Evolutionary conservation across 2,888 invertebrate genomes (phyloP).

Genomic region (Nomada goodeniana): DNA sequence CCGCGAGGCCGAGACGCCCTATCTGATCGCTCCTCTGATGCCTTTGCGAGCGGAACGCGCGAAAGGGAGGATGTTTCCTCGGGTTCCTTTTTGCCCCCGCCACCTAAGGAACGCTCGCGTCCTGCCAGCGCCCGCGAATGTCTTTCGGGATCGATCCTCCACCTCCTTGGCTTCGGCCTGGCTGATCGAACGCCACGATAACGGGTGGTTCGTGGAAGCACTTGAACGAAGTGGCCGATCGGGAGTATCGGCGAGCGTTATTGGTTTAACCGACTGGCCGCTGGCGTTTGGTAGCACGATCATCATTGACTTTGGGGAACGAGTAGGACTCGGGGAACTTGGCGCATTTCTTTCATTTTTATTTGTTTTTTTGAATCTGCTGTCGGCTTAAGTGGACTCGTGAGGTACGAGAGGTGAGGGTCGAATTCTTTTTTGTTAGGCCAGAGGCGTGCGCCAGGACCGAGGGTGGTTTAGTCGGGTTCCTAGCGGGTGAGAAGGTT

Average conservation of each 20-base stretch:
- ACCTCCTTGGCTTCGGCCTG: background rate
- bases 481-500: no score
- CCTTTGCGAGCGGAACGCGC: slow-evolving; percentile 69
- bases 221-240: slow-evolving; percentile 20
- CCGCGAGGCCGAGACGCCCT: slow-evolving; percentile 77
- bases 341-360: no score
- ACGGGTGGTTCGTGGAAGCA: slow-evolving; percentile 47
- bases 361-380: background rate
- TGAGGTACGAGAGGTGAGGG: background rate
- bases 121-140: slow-evolving; percentile 15
- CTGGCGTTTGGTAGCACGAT: background rate
- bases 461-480: no score
- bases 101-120: slow-evolving; percentile 15
- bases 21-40: slow-evolving; percentile 78
- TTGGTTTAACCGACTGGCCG: slow-evolving; percentile 29
- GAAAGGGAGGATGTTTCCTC: slow-evolving; percentile 63
- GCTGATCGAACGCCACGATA: slow-evolving; percentile 61
- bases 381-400: background rate
- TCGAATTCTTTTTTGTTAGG: no score
- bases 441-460: no score
- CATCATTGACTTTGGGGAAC: background rate
- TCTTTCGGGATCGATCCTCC: slow-evolving; percentile 60
- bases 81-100: slow-evolving; percentile 54
- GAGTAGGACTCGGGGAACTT: background rate
- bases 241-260: slow-evolving; percentile 23